A percentile compares a stretch with the other conserved stretches of the same genome.
Conservation (phyloP, 2,888 invertebrate genomes). For the Hipparchia semele region DNA sequence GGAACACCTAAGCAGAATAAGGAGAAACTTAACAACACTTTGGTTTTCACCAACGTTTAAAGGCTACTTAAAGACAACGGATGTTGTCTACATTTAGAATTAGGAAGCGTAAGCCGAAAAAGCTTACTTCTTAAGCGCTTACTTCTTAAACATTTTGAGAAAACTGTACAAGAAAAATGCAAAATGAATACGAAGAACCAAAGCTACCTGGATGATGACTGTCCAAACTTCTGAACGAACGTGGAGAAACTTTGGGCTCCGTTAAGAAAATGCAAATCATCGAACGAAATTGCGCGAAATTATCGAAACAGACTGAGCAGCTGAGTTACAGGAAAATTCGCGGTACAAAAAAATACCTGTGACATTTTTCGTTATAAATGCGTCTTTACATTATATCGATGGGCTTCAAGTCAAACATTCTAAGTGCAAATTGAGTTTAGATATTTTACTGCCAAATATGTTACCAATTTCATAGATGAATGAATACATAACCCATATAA, state of each 20-base stretch:
- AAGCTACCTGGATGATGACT: conserved; percentile 15
- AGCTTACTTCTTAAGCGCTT: background rate
- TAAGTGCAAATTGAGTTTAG: too few relatives aligned
- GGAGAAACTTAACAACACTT: too few relatives aligned
- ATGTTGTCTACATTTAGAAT: too few relatives aligned
- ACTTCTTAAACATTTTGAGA: background rate
- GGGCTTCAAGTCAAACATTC: too few relatives aligned
- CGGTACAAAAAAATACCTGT: conserved; percentile 1
- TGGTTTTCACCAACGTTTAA: too few relatives aligned
- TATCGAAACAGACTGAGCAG: conserved; percentile 3
- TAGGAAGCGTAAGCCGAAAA: background rate
- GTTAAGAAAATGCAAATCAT: conserved; percentile 18
- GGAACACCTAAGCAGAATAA: too few relatives aligned
- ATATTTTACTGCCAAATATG: too few relatives aligned
- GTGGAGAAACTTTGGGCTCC: conserved; percentile 11
- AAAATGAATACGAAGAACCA: background rate
- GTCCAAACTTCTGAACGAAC: conserved; percentile 16
- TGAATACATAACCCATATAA: too few relatives aligned
- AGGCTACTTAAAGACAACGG: too few relatives aligned
- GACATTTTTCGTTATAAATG: background rate
- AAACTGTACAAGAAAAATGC: background rate
- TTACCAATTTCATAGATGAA: too few relatives aligned
- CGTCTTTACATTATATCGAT: background rate
- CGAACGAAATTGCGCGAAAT: conserved; percentile 12
- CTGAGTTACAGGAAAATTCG: conserved; percentile 8